phyloP scores from a whole-genome alignment of 23 tunicate genomes.

The Oikopleura dioica region DNA sequence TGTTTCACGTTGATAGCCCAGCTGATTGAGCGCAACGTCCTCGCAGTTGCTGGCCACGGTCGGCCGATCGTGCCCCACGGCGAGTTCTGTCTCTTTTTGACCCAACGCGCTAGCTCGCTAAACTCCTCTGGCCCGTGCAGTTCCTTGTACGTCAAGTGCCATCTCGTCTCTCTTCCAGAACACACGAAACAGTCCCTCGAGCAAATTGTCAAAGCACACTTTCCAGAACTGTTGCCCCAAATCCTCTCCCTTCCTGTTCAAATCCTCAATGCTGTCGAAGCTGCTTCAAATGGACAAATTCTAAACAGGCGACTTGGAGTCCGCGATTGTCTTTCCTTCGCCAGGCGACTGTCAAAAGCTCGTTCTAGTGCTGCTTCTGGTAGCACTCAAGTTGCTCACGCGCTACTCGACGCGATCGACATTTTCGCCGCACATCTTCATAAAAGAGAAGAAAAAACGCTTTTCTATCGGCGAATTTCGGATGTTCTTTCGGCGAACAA shows the following conservation, averaged over 20 bases:
- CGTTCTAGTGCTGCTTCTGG: neutral
- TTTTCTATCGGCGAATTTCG: neutral
- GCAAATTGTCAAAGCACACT: neutral
- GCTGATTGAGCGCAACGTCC: neutral
- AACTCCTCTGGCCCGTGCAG: neutral
- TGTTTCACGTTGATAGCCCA: neutral
- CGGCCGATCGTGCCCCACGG: neutral
- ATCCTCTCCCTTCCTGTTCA: neutral
- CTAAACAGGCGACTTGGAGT: neutral
- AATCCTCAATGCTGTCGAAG: neutral
- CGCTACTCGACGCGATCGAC: neutral
- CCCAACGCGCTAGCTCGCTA: neutral
- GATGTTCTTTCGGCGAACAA: neutral
- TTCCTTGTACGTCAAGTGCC: neutral
- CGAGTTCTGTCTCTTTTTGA: neutral
- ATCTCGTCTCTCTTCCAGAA: neutral
- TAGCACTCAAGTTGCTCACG: neutral
- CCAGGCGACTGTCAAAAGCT: neutral
- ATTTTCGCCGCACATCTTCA: neutral
- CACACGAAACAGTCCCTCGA: neutral
- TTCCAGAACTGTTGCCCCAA: neutral
- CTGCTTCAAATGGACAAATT: neutral
- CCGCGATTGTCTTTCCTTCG: neutral
- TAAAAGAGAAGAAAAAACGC: neutral
- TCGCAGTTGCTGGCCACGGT: constrained; percentile 11